A percentile compares a stretch with the other conserved stretches of the same genome.
phyloP scores from a whole-genome alignment of 2,888 invertebrate genomes.

The Polietes domitor region DNA sequence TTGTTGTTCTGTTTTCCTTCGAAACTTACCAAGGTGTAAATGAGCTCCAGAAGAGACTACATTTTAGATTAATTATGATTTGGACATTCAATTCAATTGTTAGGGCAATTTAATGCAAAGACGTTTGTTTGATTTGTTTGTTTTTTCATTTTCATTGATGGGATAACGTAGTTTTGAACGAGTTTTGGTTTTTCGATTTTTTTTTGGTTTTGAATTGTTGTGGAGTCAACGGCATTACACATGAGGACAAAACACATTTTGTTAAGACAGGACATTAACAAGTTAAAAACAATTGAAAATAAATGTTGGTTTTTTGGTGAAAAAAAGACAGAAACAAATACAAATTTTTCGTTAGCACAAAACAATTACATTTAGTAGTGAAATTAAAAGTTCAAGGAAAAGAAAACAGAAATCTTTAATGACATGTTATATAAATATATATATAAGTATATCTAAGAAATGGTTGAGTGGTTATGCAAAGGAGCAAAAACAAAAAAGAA shows the following conservation, averaged over 20 bases:
- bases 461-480: background rate
- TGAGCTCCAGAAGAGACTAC: constrained; percentile 99
- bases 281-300: constrained; percentile 63
- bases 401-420: constrained; percentile 28
- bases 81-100: constrained; percentile 67
- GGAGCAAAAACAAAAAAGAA: background rate
- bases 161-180: constrained; percentile 69
- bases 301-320: constrained; percentile 52
- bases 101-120: constrained; percentile 71
- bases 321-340: constrained; percentile 66
- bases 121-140: constrained; percentile 46
- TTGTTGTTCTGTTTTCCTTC: constrained; percentile 71
- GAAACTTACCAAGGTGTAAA: constrained; percentile 98
- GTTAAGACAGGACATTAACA: constrained; percentile 68
- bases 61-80: constrained; percentile 68
- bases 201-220: constrained; percentile 45
- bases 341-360: constrained; percentile 76
- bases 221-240: constrained; percentile 64
- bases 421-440: constrained; percentile 51
- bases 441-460: constrained; percentile 19
- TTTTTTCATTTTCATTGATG: constrained; percentile 50
- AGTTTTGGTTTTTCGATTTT: constrained; percentile 66
- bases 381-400: constrained; percentile 43
- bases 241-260: constrained; percentile 69
- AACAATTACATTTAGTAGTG: constrained; percentile 70